Base-by-base conservation (phyloP, 2,113 vertebrate species). In the Stigmatopora nigra region DNA sequence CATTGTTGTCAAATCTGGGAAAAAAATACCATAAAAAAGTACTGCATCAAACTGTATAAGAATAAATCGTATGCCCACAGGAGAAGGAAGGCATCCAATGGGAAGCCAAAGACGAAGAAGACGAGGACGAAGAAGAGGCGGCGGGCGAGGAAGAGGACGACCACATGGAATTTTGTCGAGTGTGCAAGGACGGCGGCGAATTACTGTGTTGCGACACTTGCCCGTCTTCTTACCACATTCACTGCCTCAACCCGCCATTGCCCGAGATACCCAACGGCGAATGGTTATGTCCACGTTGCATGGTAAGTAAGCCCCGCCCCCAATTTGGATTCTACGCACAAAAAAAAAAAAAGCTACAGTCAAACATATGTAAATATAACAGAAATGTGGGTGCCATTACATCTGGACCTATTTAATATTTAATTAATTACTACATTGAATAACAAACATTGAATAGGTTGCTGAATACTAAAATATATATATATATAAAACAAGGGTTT, bases 1-100 rank as follows among this genome's bases (percentile, higher is more conserved):
- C 25, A 31, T 31, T 31, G 25, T 3, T 31, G 25, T 31, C 25
- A 31, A 31, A 31, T 31, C 1, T 1, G 3, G 25, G 25, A 31
- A 31, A 31, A 31, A 31, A 31, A 2, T 31, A 31, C 25, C 1
- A 31, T 31, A 3, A 31, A 31, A 31, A 31, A 31, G 25, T 31
- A 31, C 25, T 31, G 38, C 8, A 8, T 38, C 5, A 41, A 41
- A 13, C n/a, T 20, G 5, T 25, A n/a, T n/a, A n/a, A n/a, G n/a
- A 22, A 5, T 41, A n/a, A 20, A 45, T n/a, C 52, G 13, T 65
- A 25, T 70, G 47, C 41, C 63, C 55, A 2, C 82, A 99, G 96
- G 97, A 99, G 89, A 99, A 99, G 78, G 97, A 99, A 78, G 97
- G 97, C 6, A 94, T 99, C 83, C 97, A 99, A 86, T 99, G 97